phyloP scores from a whole-genome alignment of 2,888 invertebrate species.

The Sialis lutaria region DNA sequence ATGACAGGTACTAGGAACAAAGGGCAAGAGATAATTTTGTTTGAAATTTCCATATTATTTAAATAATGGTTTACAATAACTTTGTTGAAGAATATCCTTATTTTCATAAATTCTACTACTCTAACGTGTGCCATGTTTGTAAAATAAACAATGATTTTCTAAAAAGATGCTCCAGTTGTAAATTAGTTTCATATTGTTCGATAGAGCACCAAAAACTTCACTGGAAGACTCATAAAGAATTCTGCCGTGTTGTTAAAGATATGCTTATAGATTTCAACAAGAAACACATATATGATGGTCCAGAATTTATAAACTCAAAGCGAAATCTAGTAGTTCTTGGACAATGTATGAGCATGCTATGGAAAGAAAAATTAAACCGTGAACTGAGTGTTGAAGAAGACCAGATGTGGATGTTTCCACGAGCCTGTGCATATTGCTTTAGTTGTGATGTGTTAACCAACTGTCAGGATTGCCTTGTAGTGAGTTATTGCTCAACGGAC shows the following conservation, averaged over 20 bases:
- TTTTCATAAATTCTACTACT: slow-evolving; percentile 10
- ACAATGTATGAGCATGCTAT: slow-evolving; percentile 10
- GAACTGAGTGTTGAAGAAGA: slow-evolving; percentile 13
- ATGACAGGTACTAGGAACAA: too few species aligned
- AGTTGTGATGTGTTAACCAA: slow-evolving; percentile 7
- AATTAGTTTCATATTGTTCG: slow-evolving; percentile 12
- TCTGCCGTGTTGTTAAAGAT: slow-evolving; percentile 9
- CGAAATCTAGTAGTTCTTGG: slow-evolving; percentile 10
- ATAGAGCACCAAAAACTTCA: slow-evolving; percentile 13
- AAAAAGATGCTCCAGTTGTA: slow-evolving; percentile 12
- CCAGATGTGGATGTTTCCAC: slow-evolving; percentile 18
- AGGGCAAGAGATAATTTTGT: too few species aligned
- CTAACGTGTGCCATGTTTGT: slow-evolving; percentile 14
- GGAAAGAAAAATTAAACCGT: slow-evolving; percentile 12
- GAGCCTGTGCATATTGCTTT: slow-evolving; percentile 16
- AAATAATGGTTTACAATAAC: too few species aligned
- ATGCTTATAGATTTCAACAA: slow-evolving; percentile 4
- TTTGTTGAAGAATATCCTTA: not conserved
- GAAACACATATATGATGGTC: slow-evolving; percentile 2
- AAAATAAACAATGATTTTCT: slow-evolving; percentile 10
- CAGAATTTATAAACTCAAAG: slow-evolving; percentile 2
- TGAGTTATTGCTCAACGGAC: slow-evolving; percentile 14
- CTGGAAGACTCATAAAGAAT: slow-evolving; percentile 9
- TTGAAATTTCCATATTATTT: too few species aligned
- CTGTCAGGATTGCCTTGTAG: slow-evolving; percentile 14